Evolutionary conservation across 1,140 invertebrate species (phyloP).

Genomic region (Cepaea nemoralis): DNA sequence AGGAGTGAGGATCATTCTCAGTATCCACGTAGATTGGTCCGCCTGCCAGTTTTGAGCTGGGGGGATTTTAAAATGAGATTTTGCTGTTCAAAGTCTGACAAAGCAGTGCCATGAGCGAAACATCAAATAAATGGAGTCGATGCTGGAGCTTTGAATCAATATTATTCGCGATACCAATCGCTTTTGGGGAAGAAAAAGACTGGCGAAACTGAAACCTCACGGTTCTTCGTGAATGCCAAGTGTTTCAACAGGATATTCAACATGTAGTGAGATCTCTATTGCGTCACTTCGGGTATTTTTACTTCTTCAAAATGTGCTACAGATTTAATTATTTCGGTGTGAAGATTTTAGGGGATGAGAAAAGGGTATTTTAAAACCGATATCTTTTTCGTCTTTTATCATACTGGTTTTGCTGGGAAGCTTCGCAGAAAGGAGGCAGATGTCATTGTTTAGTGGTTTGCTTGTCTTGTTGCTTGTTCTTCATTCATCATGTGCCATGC

Average conservation of each 20-base stretch:
- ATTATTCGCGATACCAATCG: not conserved
- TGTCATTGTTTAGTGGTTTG: too few relatives aligned
- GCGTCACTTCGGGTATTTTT: too few relatives aligned
- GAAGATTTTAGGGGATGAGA: too few relatives aligned
- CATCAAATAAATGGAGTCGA: constrained; percentile 1
- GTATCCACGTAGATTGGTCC: not conserved
- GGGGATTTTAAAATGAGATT: constrained; percentile 7
- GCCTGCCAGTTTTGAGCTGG: not conserved
- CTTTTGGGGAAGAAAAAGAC: not conserved
- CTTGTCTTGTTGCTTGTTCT: too few relatives aligned
- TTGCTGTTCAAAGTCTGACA: not conserved
- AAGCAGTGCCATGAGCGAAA: not conserved
- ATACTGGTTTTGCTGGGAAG: too few relatives aligned
- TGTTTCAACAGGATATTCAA: not conserved
- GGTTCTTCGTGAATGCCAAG: not conserved
- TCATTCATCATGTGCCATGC: too few relatives aligned
- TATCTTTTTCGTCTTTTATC: too few relatives aligned
- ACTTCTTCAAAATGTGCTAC: too few relatives aligned
- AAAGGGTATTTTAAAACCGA: too few relatives aligned
- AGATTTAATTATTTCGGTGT: too few relatives aligned
- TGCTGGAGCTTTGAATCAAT: not conserved
- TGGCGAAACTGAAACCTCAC: not conserved
- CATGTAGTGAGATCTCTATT: too few relatives aligned
- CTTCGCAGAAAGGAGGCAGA: too few relatives aligned
- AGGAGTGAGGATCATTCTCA: not conserved